Conservation (phyloP, 2,113 vertebrate species). For the Neodontobutis hainanensis region DNA sequence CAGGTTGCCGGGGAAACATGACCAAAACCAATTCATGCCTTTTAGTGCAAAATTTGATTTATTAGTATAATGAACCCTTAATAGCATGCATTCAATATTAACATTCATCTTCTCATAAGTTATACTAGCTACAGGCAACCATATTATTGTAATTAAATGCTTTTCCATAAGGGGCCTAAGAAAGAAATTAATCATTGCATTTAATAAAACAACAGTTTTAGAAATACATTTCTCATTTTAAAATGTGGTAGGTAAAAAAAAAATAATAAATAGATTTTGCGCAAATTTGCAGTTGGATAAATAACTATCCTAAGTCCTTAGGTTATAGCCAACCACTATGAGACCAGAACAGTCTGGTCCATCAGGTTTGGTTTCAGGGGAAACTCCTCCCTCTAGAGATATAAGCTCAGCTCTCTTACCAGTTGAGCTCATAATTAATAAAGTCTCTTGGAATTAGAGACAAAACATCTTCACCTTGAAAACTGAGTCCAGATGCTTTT, state of each 20-base stretch:
- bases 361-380: too few relatives aligned
- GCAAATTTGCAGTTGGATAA: too few relatives aligned
- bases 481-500: too few relatives aligned
- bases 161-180: conserved; percentile 47
- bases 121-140: conserved; percentile 49
- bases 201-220: conserved; percentile 22
- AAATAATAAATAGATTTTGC: too few relatives aligned
- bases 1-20: conserved; percentile 33
- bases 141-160: conserved; percentile 60
- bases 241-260: background rate
- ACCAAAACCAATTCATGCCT: conserved; percentile 40
- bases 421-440: too few relatives aligned
- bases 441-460: too few relatives aligned
- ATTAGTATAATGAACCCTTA: conserved; percentile 62
- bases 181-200: conserved; percentile 42
- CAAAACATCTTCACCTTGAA: too few relatives aligned
- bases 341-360: too few relatives aligned
- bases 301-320: too few relatives aligned
- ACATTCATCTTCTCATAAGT: conserved; percentile 62
- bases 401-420: too few relatives aligned
- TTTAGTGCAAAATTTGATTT: conserved; percentile 44
- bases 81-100: conserved; percentile 62
- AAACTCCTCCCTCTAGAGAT: too few relatives aligned
- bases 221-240: background rate
- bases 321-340: too few relatives aligned